Evolutionary conservation across 1,140 invertebrate genomes (phyloP).

Genomic region (Medauroidea extradentata): DNA sequence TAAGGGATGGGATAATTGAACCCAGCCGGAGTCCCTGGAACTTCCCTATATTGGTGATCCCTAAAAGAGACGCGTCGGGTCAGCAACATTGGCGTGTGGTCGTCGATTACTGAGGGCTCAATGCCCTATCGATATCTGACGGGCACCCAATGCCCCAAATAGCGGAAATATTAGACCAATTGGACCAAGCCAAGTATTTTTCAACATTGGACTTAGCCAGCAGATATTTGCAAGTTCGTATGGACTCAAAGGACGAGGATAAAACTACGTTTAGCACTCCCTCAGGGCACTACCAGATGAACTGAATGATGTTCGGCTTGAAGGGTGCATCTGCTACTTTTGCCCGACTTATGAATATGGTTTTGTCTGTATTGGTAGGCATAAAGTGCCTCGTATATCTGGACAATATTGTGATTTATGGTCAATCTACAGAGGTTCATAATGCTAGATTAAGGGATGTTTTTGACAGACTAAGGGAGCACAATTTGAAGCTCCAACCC

Average conservation of each 20-base stretch:
- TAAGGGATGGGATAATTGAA: constrained; percentile 22
- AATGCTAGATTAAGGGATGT: constrained; percentile 31
- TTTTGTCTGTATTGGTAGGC: constrained; percentile 33
- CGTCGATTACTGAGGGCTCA: constrained; percentile 28
- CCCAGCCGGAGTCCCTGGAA: constrained; percentile 20
- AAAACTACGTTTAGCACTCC: constrained; percentile 46
- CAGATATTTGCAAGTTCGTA: constrained; percentile 49
- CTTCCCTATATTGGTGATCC: constrained; percentile 23
- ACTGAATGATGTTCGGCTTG: constrained; percentile 32
- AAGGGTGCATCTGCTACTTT: constrained; percentile 31
- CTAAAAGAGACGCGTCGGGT: constrained; percentile 19
- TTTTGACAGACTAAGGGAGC: constrained; percentile 35
- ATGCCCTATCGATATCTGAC: constrained; percentile 25
- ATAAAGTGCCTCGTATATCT: constrained; percentile 38
- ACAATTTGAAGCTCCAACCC: constrained; percentile 44
- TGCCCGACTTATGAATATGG: constrained; percentile 33
- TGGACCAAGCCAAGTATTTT: constrained; percentile 40
- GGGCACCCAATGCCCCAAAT: constrained; percentile 47
- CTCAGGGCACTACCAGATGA: constrained; percentile 38
- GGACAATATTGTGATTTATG: constrained; percentile 43
- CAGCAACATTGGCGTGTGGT: constrained; percentile 11
- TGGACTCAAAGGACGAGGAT: constrained; percentile 33
- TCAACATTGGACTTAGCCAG: constrained; percentile 41
- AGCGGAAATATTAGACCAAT: constrained; percentile 42
- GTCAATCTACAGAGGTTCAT: constrained; percentile 35